Base-by-base conservation (phyloP, 2,888 invertebrate species). In the Blera fallax region DNA sequence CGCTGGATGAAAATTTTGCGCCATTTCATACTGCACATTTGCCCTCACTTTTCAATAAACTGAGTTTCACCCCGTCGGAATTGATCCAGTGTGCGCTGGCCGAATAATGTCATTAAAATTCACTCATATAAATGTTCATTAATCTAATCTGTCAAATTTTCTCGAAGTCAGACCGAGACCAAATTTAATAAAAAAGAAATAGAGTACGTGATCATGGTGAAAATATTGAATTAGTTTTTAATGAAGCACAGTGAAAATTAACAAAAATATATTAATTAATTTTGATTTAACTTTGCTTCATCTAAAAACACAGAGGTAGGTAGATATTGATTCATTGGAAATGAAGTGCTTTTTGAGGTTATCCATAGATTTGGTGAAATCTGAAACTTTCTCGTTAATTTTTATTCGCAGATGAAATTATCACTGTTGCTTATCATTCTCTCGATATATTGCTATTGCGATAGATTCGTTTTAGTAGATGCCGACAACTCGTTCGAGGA, bases 401-500 rank as follows among this genome's bases (percentile, higher is more conserved):
- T 52, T 8, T 16, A 64, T 18, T 72, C 48, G 2, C 52, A 81
- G 85, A 85, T 85, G 85, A 85, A 77, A 72, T n/a, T 81, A 62
- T 67, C 72, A 18, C 14, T 81, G 16, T 60, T 85, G 27, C 60
- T 85, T 62, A 54, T 85, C 8, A 56, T 81, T 40, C 11, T 85
- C 32, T 76, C 81, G 18, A 52, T 85, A 29, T 81, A 67, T 67
- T 85, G 81, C 76, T 80, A 62, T 43, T 85, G 85, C 77, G 72
- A 77, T 77, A 76, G 27, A 62, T 72, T 76, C 18, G 87, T 73
- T 60, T 37, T 62, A 84, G 78, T 84, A 11, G 72, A 65, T 14
- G 70, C 88, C n/a, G 87, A 88, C 43, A 64, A 87, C 14, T 89
- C 89, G n/a, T 88, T 88, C 11, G 91, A 92, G 56, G 97, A 98